These are phyloP conservation scores for Cephalopachus bancanus DNA, from an alignment of 2,797 vertebrate genomes.

Conservation along the genomic window DNA sequence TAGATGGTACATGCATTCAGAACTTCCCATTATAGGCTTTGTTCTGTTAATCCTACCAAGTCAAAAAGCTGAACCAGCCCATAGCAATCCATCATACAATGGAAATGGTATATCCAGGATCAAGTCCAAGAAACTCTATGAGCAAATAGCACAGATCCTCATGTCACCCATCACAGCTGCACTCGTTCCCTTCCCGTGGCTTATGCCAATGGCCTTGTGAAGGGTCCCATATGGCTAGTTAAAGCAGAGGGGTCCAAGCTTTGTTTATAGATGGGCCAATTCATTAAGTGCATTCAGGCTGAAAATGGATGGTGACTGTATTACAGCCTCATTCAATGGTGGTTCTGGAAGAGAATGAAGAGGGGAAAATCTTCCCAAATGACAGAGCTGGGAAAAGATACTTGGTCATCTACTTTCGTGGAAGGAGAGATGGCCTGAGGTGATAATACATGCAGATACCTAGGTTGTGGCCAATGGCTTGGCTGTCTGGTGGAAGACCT, in stretches of 20 bases:
- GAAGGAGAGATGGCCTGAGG: neutral
- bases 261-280: neutral
- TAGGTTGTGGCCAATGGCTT: neutral
- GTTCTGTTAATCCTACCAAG: neutral
- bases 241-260: neutral
- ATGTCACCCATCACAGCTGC: neutral
- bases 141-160: neutral
- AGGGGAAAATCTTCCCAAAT: neutral
- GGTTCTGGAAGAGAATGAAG: neutral
- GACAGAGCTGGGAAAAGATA: neutral
- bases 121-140: neutral
- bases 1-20: neutral
- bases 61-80: neutral
- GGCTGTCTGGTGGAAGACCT: neutral
- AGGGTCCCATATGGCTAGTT: neutral
- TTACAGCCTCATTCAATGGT: neutral
- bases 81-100: neutral
- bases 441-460: neutral
- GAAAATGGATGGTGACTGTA: neutral
- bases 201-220: neutral
- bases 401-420: constrained; percentile 6
- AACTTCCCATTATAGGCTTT: neutral
- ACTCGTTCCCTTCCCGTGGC: neutral
- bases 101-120: neutral
- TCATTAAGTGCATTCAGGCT: neutral